Evolutionary conservation across 2,797 vertebrate genomes (phyloP).

Genomic region (Gallinago solitaria): DNA sequence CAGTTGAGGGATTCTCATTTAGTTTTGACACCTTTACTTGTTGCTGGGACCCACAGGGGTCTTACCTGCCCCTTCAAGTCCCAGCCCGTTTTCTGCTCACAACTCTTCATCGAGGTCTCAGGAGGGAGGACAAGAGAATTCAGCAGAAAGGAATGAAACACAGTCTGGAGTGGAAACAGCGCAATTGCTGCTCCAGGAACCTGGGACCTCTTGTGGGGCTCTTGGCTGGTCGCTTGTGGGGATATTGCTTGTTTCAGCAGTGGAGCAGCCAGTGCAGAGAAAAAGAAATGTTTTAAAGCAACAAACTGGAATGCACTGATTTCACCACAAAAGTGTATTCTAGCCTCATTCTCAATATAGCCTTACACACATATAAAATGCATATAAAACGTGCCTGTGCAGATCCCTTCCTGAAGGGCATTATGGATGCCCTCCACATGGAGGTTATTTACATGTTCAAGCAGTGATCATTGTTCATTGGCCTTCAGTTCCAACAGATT

Average conservation of each 20-base stretch:
- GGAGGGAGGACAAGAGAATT: background rate
- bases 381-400: background rate
- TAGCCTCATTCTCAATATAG: background rate
- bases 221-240: background rate
- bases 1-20: background rate
- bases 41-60: background rate
- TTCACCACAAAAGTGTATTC: background rate
- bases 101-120: background rate
- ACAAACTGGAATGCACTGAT: background rate
- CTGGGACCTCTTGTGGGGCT: background rate
- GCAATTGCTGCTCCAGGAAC: background rate
- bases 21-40: background rate
- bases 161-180: accelerated
- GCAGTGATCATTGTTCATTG: background rate
- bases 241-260: background rate
- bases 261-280: background rate
- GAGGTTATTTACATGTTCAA: background rate
- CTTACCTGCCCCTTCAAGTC: background rate
- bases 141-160: background rate
- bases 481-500: background rate
- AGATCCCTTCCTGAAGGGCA: background rate
- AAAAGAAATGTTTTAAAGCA: background rate
- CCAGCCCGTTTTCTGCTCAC: background rate
- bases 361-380: background rate
- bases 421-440: accelerated